Conservation (phyloP, 1,140 invertebrate species). For the Brachionus koreanus region DNA sequence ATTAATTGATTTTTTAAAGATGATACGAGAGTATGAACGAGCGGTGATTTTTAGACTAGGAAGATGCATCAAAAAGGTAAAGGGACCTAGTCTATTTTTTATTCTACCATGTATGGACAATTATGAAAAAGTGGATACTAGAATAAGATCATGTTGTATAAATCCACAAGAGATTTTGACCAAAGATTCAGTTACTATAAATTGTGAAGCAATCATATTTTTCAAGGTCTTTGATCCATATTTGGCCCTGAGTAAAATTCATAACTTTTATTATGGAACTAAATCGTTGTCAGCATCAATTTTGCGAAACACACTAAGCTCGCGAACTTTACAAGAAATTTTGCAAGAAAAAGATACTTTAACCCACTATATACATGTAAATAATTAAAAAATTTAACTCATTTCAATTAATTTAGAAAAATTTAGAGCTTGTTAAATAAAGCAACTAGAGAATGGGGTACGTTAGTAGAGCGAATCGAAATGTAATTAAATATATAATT, state of each 20-base stretch:
- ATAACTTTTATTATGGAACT: slow-evolving; percentile 43
- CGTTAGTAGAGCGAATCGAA: slow-evolving; percentile 30
- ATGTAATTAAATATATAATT: slow-evolving; percentile 18
- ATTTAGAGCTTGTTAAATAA: slow-evolving; percentile 4
- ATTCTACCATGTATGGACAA: slow-evolving; percentile 45
- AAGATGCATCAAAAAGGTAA: not conserved
- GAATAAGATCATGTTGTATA: slow-evolving; percentile 43
- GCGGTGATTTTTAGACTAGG: slow-evolving; percentile 45
- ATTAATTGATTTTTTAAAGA: not conserved
- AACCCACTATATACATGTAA: not conserved
- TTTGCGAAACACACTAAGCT: slow-evolving; percentile 45
- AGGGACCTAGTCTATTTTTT: slow-evolving; percentile 46
- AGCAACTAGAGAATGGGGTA: slow-evolving; percentile 38
- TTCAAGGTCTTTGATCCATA: slow-evolving; percentile 43
- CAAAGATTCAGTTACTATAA: slow-evolving; percentile 46
- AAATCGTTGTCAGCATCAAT: slow-evolving; percentile 41
- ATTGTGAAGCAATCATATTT: slow-evolving; percentile 46
- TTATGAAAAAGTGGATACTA: slow-evolving; percentile 41
- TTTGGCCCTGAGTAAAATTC: slow-evolving; percentile 41
- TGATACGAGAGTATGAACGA: slow-evolving; percentile 45
- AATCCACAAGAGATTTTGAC: slow-evolving; percentile 47
- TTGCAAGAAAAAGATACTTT: slow-evolving; percentile 31
- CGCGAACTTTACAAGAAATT: slow-evolving; percentile 43
- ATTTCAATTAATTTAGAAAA: not conserved
- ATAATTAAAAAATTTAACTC: not conserved